Base-by-base conservation (phyloP, 2,797 vertebrate genomes). In the Enteromius viviparus region DNA sequence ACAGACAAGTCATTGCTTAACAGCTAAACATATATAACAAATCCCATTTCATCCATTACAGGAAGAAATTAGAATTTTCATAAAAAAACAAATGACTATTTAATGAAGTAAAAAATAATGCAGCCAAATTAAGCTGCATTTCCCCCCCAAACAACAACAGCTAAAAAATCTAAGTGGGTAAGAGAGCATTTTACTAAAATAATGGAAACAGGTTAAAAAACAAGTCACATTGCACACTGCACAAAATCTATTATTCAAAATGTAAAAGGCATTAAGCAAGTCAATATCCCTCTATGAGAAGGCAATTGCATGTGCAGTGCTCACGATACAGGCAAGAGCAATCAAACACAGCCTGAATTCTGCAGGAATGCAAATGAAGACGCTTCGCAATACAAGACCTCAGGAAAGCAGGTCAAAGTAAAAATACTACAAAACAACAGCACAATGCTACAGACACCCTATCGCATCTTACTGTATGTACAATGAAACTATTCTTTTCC, bases 131-230 rank as follows among this genome's bases (percentile, higher is more conserved):
- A 23, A 40, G 70, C 47, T 53, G 58, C 60, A 42, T 42, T 51
- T 17, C 6, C 34, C 17, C 0, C 0, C 0, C 81, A 14, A 87
- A 91, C 88, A 90, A 89, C 84, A 0, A 74, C 1, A 6, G 45
- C 11, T 3, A 51, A 6, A 32, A 21, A 12, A 51, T 75, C 32
- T 82, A 90, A 90, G 90, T 90, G 92, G 89, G 17, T 58, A 51
- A 64, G 34, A 47, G 70, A 80, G 85, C 85, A 40, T 55, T 80
- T 70, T 83, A 76, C 85, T 29, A 66, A 79, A 75, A 68, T 60
- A 82, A 80, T 51, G 45, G 26, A 78, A 68, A 78, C 21, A 7
- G 32, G 55, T 40, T 26, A 17, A 64, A 76, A 26, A 76, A 76
- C 65, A 84, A 62, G 14, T 82, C 78, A 37, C 69, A 83, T 66